phyloP scores from a whole-genome alignment of 2,888 invertebrate genomes.

The Sturmia bella region DNA sequence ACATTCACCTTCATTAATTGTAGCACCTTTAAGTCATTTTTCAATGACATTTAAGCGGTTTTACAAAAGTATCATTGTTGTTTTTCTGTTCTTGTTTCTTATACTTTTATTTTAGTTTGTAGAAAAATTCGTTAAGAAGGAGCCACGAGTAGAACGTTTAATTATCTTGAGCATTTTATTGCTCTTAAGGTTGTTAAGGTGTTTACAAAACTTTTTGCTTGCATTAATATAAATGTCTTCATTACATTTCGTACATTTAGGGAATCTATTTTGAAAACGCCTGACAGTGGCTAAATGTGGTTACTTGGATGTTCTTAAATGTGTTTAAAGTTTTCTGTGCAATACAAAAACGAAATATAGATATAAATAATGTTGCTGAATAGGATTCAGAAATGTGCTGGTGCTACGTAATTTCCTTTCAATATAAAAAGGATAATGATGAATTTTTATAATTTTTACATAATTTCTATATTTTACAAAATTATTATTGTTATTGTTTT shows the following conservation, averaged over 20 bases:
- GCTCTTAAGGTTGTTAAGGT: conserved; percentile 66
- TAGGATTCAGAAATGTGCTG: too few relatives aligned
- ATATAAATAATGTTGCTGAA: too few relatives aligned
- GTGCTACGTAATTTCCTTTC: too few relatives aligned
- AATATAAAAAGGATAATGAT: too few relatives aligned
- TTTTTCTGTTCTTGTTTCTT: conserved; percentile 4
- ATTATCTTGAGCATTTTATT: conserved; percentile 27
- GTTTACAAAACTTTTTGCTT: conserved; percentile 39
- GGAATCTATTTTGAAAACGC: conserved; percentile 39
- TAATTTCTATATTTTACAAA: too few relatives aligned
- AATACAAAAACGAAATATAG: background rate
- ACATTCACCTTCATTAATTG: conserved; percentile 71
- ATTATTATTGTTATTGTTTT: too few relatives aligned
- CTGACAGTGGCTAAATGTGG: background rate
- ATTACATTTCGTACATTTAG: conserved; percentile 52
- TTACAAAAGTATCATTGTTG: conserved; percentile 13
- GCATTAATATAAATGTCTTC: conserved; percentile 64
- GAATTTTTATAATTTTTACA: too few relatives aligned
- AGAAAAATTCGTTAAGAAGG: conserved; percentile 61
- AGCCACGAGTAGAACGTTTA: conserved; percentile 5
- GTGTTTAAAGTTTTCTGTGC: conserved; percentile 19
- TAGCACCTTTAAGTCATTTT: conserved; percentile 66
- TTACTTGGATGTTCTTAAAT: conserved; percentile 50
- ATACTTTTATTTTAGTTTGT: background rate
- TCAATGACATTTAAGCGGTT: conserved; percentile 67